phyloP scores from a whole-genome alignment of 2,797 vertebrate species.

The Monodelphis domestica region DNA sequence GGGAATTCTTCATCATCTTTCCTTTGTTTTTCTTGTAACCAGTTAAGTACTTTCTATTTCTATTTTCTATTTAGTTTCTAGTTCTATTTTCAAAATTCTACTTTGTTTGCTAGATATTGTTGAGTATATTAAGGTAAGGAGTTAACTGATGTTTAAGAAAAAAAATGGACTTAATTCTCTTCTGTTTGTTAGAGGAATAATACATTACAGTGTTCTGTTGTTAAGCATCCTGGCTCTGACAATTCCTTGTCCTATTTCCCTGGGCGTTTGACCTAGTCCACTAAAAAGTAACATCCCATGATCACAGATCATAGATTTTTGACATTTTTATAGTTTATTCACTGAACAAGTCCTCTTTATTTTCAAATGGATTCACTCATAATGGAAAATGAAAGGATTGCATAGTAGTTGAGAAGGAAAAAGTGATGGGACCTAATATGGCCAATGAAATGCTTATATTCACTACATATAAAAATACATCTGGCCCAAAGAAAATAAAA shows the following conservation, averaged over 20 bases:
- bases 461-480: slow-evolving; percentile 49
- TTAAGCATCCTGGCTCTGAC: background rate
- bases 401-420: background rate
- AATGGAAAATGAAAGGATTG: slow-evolving; percentile 41
- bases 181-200: background rate
- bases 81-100: background rate
- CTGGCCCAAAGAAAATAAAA: slow-evolving; percentile 63
- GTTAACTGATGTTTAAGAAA: slow-evolving; percentile 31
- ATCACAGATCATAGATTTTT: background rate
- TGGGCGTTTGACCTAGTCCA: background rate
- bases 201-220: background rate
- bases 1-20: background rate
- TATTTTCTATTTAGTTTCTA: background rate
- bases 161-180: background rate
- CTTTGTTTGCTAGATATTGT: slow-evolving; percentile 48
- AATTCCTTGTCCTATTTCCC: slow-evolving; percentile 59
- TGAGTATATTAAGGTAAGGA: slow-evolving; percentile 3
- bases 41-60: no score
- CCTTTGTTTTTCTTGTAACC: background rate
- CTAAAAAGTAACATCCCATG: background rate
- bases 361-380: background rate
- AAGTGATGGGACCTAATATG: slow-evolving; percentile 49
- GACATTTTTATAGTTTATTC: slow-evolving; percentile 11
- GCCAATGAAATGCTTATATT: slow-evolving; percentile 31
- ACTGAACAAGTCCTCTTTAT: background rate